Evolutionary conservation across 2,113 vertebrate genomes (phyloP).

Genomic region (Orcinus orca): DNA sequence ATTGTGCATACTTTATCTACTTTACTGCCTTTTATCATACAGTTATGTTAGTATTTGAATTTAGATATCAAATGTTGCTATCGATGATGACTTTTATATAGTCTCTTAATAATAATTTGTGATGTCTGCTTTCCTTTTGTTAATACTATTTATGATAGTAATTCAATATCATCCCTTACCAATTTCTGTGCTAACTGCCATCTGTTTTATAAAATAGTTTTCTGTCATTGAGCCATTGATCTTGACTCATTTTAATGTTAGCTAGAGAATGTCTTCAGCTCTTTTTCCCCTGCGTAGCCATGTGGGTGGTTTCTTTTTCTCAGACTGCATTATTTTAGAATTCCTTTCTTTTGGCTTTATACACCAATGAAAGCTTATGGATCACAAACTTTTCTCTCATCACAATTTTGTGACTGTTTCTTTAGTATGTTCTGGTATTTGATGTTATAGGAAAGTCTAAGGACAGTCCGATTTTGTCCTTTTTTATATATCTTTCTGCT

Average conservation of each 20-base stretch:
- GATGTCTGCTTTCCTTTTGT: background rate
- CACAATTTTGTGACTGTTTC: background rate
- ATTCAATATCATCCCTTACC: background rate
- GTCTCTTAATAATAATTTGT: background rate
- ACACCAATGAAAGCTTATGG: background rate
- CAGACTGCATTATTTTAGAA: background rate
- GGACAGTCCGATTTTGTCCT: background rate
- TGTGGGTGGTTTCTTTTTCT: constrained; percentile 22
- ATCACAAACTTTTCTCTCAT: background rate
- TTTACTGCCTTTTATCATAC: background rate
- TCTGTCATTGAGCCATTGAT: background rate
- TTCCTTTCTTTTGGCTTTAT: constrained; percentile 28
- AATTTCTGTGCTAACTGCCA: background rate
- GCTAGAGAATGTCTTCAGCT: background rate
- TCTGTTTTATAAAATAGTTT: background rate
- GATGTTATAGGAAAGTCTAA: background rate
- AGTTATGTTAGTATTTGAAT: background rate
- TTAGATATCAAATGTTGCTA: background rate
- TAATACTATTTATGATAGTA: background rate
- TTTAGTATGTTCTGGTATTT: background rate
- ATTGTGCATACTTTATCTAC: background rate
- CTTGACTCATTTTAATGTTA: background rate
- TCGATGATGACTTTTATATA: background rate
- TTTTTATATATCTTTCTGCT: background rate
- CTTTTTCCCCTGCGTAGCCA: background rate